phyloP scores from a whole-genome alignment of 2,888 invertebrate species.

The Campoletis raptor region DNA sequence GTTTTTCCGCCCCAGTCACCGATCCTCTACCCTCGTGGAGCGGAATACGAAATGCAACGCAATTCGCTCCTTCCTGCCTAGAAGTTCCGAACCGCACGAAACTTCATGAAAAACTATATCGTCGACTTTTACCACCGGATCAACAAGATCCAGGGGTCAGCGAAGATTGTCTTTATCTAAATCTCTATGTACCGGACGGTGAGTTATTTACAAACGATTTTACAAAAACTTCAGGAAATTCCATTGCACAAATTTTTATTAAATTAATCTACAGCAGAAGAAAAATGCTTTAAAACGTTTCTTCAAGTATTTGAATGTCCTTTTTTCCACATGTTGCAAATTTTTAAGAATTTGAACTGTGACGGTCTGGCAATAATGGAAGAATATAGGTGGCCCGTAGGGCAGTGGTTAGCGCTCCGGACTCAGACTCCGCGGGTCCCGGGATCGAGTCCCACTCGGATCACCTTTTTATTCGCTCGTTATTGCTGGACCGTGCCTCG shows the following conservation, averaged over 20 bases:
- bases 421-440: too few relatives aligned
- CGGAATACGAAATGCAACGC: conserved; percentile 90
- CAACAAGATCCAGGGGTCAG: conserved; percentile 84
- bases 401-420: too few relatives aligned
- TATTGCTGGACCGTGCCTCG: too few relatives aligned
- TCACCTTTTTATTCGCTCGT: too few relatives aligned
- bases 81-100: conserved; percentile 87
- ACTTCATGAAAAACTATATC: conserved; percentile 89
- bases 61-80: conserved; percentile 90
- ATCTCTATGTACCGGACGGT: conserved; percentile 94
- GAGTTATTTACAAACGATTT: conserved; percentile 81
- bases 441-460: too few relatives aligned
- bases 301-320: too few relatives aligned
- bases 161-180: conserved; percentile 93
- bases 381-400: too few relatives aligned
- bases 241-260: not conserved
- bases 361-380: too few relatives aligned
- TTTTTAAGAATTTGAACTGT: too few relatives aligned
- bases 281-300: too few relatives aligned
- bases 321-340: too few relatives aligned
- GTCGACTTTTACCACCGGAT: conserved; percentile 86
- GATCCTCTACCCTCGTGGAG: conserved; percentile 90
- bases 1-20: conserved; percentile 90
- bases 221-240: not conserved
- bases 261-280: too few relatives aligned